Evolutionary conservation across 2,113 vertebrate species (phyloP).

Genomic region (Trichomycterus rosablanca): DNA sequence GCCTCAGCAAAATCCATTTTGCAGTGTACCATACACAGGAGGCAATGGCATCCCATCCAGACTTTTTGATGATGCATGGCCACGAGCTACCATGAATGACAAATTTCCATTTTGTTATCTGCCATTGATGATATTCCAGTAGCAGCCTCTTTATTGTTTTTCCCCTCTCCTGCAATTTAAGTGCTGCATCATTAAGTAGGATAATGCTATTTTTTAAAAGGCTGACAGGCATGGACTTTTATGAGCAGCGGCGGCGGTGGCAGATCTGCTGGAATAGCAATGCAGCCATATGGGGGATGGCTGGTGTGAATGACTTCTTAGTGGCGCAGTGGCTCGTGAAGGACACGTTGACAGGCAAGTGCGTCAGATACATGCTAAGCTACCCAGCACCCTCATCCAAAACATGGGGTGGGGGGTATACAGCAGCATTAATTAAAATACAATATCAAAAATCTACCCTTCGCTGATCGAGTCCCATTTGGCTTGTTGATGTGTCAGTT

Average conservation of each 20-base stretch:
- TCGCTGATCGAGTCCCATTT: slow-evolving; percentile 17
- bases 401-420: slow-evolving; percentile 33
- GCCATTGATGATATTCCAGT: slow-evolving; percentile 64
- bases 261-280: slow-evolving; percentile 57
- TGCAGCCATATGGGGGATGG: slow-evolving; percentile 70
- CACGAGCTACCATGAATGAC: too few species aligned
- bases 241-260: slow-evolving; percentile 44
- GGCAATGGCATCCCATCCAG: slow-evolving; percentile 42
- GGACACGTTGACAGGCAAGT: slow-evolving; percentile 69
- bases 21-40: slow-evolving; percentile 28
- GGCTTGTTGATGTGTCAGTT: slow-evolving; percentile 1
- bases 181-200: slow-evolving; percentile 67
- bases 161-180: slow-evolving; percentile 56
- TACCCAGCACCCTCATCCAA: slow-evolving; percentile 18
- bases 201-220: slow-evolving; percentile 66
- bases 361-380: slow-evolving; percentile 68
- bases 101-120: slow-evolving; percentile 69
- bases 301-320: slow-evolving; percentile 74
- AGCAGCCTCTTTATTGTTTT: slow-evolving; percentile 55
- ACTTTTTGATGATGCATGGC: slow-evolving; percentile 52
- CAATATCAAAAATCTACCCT: slow-evolving; percentile 25
- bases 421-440: slow-evolving; percentile 36
- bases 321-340: slow-evolving; percentile 75
- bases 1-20: slow-evolving; percentile 17
- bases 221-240: slow-evolving; percentile 54